A percentile compares a stretch with the other conserved stretches of the same genome.
phyloP scores from a whole-genome alignment of 2,888 invertebrate genomes.

The Leptogaster cylindrica region DNA sequence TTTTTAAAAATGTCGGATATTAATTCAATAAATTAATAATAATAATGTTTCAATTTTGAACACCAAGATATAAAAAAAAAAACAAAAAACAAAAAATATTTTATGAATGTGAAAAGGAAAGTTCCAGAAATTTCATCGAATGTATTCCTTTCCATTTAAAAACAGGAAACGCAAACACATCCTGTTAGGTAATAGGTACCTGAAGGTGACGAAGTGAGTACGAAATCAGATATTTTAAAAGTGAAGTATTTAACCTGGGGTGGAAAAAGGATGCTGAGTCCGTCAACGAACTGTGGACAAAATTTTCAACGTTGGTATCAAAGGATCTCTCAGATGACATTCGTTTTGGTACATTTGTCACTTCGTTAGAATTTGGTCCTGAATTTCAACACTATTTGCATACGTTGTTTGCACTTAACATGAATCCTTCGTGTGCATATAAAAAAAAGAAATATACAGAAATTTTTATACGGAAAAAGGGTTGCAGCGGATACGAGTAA shows the following conservation, averaged over 20 bases:
- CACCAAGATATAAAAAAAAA: too few species aligned
- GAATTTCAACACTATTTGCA: slow-evolving; percentile 4
- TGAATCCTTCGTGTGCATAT: not conserved
- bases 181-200: too few species aligned
- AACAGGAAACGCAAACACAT: too few species aligned
- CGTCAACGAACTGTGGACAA: too few species aligned
- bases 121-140: too few species aligned
- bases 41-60: too few species aligned
- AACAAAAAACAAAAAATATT: too few species aligned
- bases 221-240: not conserved
- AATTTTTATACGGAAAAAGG: not conserved
- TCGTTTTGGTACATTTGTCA: slow-evolving; percentile 25
- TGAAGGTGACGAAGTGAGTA: too few species aligned
- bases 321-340: not conserved
- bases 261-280: not conserved
- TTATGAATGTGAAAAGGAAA: too few species aligned
- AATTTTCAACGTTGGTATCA: not conserved
- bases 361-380: slow-evolving; percentile 1
- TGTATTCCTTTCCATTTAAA: too few species aligned
- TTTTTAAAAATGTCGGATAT: too few species aligned
- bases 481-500: not conserved
- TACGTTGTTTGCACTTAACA: slow-evolving; percentile 9
- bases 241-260: not conserved
- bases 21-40: too few species aligned
- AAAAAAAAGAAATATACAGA: slow-evolving; percentile 5